Evolutionary conservation across 1,140 invertebrate species (phyloP).

Genomic region (Macrobrachium rosenbergii): DNA sequence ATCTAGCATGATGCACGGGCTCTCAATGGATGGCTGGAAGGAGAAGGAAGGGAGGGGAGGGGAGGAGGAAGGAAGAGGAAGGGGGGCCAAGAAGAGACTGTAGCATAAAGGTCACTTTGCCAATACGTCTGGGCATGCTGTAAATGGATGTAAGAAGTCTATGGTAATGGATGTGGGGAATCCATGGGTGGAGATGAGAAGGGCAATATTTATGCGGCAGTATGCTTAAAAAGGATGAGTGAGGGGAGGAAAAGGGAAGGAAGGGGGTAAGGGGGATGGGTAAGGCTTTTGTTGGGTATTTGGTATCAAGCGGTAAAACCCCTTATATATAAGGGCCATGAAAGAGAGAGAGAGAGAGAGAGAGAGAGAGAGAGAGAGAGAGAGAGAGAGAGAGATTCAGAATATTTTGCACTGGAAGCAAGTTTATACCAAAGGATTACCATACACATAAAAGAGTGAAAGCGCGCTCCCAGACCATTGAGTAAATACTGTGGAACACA

Average conservation of each 20-base stretch:
- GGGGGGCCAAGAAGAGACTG: neutral
- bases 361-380: conserved; percentile 6
- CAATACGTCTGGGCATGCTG: no score
- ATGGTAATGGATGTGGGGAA: neutral
- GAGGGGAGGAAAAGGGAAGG: neutral
- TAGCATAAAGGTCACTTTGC: no score
- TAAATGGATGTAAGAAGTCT: no score
- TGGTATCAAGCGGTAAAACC: no score
- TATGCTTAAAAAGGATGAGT: neutral
- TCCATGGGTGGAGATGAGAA: neutral
- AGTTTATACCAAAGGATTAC: no score
- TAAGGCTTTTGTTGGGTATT: no score
- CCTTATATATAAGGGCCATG: neutral
- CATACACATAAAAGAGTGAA: no score
- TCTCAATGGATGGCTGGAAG: neutral
- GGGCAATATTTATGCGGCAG: neutral
- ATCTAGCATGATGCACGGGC: conserved; percentile 1
- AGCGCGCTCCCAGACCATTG: no score
- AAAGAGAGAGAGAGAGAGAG: conserved; percentile 8
- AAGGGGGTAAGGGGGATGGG: neutral
- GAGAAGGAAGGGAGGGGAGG: neutral
- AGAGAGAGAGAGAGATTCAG: neutral
- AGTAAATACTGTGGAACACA: no score
- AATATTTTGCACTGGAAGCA: neutral
- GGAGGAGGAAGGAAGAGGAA: no score